Evolutionary conservation across 1,140 invertebrate genomes (phyloP).

Genomic region (Drosophila kohkoa): DNA sequence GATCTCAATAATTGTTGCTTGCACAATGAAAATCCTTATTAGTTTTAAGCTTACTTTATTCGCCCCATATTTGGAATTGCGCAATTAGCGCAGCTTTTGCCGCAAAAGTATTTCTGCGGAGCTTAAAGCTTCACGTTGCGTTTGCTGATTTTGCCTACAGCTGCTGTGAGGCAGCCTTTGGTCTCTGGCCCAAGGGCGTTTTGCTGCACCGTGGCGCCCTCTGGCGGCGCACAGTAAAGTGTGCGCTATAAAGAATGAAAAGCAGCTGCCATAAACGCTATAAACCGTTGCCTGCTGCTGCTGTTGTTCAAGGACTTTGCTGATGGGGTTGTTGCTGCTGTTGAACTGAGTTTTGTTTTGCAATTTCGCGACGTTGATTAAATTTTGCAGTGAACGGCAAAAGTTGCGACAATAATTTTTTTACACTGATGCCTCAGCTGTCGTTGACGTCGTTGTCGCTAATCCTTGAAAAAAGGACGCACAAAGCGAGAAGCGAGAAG

Average conservation of each 20-base stretch:
- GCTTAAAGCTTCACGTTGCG: conserved; percentile 8
- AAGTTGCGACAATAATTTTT: conserved; percentile 22
- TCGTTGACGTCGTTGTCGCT: conserved; percentile 7
- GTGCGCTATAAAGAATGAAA: conserved; percentile 45
- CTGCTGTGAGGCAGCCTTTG: background rate
- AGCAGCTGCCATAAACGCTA: conserved; percentile 49
- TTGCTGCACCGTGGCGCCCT: conserved; percentile 34
- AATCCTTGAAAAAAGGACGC: conserved; percentile 29
- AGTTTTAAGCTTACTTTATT: background rate
- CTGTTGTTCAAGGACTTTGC: conserved; percentile 6
- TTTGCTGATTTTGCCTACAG: background rate
- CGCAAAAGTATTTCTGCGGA: background rate
- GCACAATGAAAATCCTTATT: no score
- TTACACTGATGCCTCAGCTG: conserved; percentile 13
- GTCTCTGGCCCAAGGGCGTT: background rate
- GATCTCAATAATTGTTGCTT: no score
- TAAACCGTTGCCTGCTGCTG: background rate
- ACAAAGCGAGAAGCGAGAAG: background rate
- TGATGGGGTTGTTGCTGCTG: conserved; percentile 7
- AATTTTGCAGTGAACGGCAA: conserved; percentile 18
- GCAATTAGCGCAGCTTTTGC: background rate
- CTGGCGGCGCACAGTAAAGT: conserved; percentile 8
- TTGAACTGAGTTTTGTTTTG: background rate
- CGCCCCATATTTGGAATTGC: background rate
- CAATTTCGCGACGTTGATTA: conserved; percentile 20